phyloP scores from a whole-genome alignment of 2,888 invertebrate species.

The Colostygia pectinataria region DNA sequence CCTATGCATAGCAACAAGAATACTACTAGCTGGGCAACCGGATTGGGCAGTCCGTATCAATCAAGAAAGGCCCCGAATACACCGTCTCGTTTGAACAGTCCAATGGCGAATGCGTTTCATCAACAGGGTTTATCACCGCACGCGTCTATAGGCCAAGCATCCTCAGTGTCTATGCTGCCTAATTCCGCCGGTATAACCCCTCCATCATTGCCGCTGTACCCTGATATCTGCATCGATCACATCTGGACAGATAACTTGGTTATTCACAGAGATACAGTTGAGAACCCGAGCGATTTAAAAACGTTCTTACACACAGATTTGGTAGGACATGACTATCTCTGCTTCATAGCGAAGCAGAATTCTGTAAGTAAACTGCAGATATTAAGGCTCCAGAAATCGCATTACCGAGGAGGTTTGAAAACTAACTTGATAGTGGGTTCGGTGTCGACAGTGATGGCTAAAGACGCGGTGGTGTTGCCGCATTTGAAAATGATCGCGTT shows the following conservation, averaged over 20 bases:
- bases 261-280: slow-evolving; percentile 62
- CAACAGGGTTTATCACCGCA: slow-evolving; percentile 77
- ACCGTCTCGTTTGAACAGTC: slow-evolving; percentile 69
- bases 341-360: slow-evolving; percentile 85
- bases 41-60: slow-evolving; percentile 68
- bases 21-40: slow-evolving; percentile 61
- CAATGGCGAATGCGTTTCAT: slow-evolving; percentile 73
- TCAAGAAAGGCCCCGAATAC: slow-evolving; percentile 59
- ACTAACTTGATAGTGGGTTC: slow-evolving; percentile 90
- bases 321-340: slow-evolving; percentile 92
- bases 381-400: slow-evolving; percentile 86
- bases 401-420: slow-evolving; percentile 70
- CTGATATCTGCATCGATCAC: slow-evolving; percentile 94
- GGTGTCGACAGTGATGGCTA: slow-evolving; percentile 88
- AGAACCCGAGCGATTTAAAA: slow-evolving; percentile 73
- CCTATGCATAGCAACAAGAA: slow-evolving; percentile 69
- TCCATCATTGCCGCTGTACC: slow-evolving; percentile 88
- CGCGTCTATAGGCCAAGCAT: slow-evolving; percentile 72
- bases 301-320: slow-evolving; percentile 94
- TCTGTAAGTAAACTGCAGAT: slow-evolving; percentile 84
- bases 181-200: slow-evolving; percentile 74
- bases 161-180: slow-evolving; percentile 70
- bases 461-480: slow-evolving; percentile 91
- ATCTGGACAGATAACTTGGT: slow-evolving; percentile 91
- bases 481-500: slow-evolving; percentile 93